Conservation (phyloP, 2,797 vertebrate species). For the Cossypha polioptera region DNA sequence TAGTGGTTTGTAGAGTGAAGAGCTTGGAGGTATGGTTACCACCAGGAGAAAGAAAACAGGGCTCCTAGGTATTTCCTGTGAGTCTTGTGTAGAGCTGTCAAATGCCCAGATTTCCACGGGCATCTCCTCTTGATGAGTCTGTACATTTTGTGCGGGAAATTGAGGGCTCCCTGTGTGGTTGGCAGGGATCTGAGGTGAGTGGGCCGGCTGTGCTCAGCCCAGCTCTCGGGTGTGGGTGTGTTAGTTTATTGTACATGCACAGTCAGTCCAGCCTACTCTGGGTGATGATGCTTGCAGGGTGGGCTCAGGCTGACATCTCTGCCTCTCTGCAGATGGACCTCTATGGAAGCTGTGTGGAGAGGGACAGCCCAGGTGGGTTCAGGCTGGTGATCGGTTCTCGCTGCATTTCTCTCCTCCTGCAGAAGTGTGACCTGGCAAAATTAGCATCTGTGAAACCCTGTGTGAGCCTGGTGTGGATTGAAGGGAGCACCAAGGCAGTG, state of each 20-base stretch:
- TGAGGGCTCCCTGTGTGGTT: accelerated
- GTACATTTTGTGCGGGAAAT: neutral
- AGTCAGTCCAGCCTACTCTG: accelerated
- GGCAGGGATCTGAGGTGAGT: neutral
- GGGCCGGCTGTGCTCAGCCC: neutral
- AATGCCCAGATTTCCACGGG: neutral
- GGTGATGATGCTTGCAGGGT: accelerated
- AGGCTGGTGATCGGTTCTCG: neutral
- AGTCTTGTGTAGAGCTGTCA: neutral
- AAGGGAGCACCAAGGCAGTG: neutral
- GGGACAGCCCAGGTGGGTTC: neutral
- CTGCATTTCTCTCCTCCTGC: neutral
- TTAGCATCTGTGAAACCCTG: neutral
- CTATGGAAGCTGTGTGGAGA: neutral
- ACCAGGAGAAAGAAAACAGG: neutral
- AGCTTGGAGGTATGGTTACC: neutral
- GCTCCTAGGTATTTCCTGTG: neutral
- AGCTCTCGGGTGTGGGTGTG: neutral
- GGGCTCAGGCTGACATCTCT: neutral
- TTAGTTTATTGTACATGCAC: accelerated
- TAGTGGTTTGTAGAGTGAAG: neutral
- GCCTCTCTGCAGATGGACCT: neutral
- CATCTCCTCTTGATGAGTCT: neutral
- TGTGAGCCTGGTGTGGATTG: neutral
- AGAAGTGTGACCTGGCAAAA: neutral